Conservation (phyloP, 2,113 vertebrate genomes). For the Pluvianellus socialis region DNA sequence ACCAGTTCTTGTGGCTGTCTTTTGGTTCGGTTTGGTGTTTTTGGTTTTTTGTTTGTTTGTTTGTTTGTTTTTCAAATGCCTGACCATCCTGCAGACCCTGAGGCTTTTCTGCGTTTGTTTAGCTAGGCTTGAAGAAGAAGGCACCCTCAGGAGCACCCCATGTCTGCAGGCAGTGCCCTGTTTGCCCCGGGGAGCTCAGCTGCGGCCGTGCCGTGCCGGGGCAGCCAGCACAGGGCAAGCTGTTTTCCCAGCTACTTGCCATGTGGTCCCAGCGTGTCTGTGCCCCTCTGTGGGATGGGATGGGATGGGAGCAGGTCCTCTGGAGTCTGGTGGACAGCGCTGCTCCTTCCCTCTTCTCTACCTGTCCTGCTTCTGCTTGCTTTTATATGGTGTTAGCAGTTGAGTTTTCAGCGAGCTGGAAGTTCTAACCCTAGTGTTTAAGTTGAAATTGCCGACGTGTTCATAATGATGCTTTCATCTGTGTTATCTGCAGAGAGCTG, state of each 20-base stretch:
- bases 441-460: neutral
- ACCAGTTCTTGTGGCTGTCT: neutral
- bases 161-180: neutral
- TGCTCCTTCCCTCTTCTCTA: neutral
- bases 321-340: neutral
- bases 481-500: neutral
- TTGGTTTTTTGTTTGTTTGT: neutral
- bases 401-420: neutral
- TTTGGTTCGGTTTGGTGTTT: neutral
- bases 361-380: neutral
- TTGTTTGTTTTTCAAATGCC: neutral
- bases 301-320: neutral
- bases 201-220: neutral
- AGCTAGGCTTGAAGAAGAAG: neutral
- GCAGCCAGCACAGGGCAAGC: no score
- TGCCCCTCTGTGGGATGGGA: neutral
- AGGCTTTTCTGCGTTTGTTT: neutral
- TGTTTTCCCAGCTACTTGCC: neutral
- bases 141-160: neutral
- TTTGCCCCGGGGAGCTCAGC: neutral
- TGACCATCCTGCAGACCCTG: neutral
- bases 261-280: neutral
- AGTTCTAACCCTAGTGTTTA: neutral
- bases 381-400: neutral
- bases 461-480: neutral